Evolutionary conservation across 2,888 invertebrate genomes (phyloP), one percentile per base, ranked within the genome.

Genomic region (Pemphredon lugubris): DNA sequence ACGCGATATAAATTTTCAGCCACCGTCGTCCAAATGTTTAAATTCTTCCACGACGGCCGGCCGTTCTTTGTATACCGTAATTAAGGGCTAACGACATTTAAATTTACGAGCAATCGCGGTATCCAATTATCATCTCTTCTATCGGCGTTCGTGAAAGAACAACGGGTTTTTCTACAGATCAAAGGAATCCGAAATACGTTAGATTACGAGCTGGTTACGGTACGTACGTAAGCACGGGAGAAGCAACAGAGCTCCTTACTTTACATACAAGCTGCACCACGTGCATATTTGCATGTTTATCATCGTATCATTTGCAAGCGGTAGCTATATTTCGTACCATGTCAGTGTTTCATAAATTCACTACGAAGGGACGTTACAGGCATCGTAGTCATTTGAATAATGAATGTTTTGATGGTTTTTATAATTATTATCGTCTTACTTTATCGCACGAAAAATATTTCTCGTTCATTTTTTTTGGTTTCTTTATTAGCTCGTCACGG

Each of bases 101-200:
- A n/a, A n/a, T n/a, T n/a, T n/a, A n/a, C n/a, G n/a, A n/a, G n/a
- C n/a, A n/a, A n/a, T n/a, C n/a, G n/a, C n/a, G n/a, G n/a, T n/a
- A n/a, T n/a, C n/a, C n/a, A n/a, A n/a, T n/a, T n/a, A n/a, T n/a
- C n/a, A n/a, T n/a, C n/a, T n/a, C n/a, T n/a, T n/a, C n/a, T n/a
- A n/a, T n/a, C n/a, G n/a, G n/a, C n/a, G n/a, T n/a, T n/a, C n/a
- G n/a, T n/a, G n/a, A n/a, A n/a, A n/a, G n/a, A n/a, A n/a, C n/a
- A n/a, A n/a, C n/a, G n/a, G n/a, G n/a, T n/a, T n/a, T n/a, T n/a
- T 9, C 32, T 34, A 34, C 54, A 59, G 64, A 72, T 72, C 72
- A 72, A 72, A 72, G 72, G 71, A 50, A 64, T 59, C 40, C 59
- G 48, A 72, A 70, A 72, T 64, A 65, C 59, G 72, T 71, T 72